phyloP scores from a whole-genome alignment of 1,140 invertebrate genomes.

The Drosophila mayri region DNA sequence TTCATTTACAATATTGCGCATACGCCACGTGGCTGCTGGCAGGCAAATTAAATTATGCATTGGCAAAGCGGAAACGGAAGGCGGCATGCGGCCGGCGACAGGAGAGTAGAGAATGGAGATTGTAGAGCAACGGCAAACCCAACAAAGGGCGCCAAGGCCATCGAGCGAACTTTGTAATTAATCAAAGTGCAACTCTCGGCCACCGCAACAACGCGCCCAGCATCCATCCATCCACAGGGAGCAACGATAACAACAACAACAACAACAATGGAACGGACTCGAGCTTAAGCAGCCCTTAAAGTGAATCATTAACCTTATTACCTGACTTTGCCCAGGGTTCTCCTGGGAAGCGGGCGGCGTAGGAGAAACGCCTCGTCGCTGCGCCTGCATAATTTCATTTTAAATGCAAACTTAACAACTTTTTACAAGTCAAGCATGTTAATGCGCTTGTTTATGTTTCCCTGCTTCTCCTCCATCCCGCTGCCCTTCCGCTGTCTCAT shows the following conservation, averaged over 20 bases:
- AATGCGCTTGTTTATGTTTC: conserved; percentile 51
- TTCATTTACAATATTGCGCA: conserved; percentile 69
- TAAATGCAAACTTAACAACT: conserved; percentile 71
- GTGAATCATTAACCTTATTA: conserved; percentile 78
- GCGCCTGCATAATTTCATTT: conserved; percentile 72
- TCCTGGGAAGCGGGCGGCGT: neutral
- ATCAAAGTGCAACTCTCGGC: conserved; percentile 66
- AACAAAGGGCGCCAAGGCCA: conserved; percentile 40
- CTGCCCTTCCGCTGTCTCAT: conserved; percentile 31
- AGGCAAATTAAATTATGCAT: conserved; percentile 72
- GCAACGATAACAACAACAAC: conserved; percentile 7
- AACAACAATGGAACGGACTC: conserved; percentile 18
- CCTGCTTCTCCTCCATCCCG: neutral
- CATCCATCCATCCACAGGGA: conserved; percentile 15
- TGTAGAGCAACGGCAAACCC: conserved; percentile 22
- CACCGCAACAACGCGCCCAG: conserved; percentile 31
- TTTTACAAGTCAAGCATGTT: conserved; percentile 70
- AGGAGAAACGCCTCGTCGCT: neutral
- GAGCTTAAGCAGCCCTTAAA: conserved; percentile 68
- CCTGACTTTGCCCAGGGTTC: conserved; percentile 17
- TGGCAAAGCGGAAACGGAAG: conserved; percentile 28
- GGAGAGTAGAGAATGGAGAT: conserved; percentile 1
- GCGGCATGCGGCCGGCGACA: conserved; percentile 11
- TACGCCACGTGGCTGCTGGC: conserved; percentile 54
- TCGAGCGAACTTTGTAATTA: conserved; percentile 65